phyloP scores from a whole-genome alignment of 2,797 vertebrate species.

The Silurus lanzhouensis region DNA sequence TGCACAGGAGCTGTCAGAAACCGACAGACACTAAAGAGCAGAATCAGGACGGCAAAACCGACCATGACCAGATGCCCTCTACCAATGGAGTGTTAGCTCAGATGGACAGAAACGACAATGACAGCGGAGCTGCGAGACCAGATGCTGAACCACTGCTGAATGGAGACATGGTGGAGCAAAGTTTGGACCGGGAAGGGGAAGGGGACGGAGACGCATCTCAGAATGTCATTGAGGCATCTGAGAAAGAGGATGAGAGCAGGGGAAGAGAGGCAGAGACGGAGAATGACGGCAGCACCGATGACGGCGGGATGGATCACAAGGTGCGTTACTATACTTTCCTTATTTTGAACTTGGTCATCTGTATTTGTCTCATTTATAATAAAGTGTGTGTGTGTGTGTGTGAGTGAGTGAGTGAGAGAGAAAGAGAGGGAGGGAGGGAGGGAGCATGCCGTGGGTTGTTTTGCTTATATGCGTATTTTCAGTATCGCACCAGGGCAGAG shows the following conservation, averaged over 20 bases:
- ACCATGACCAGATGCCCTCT: slow-evolving; percentile 63
- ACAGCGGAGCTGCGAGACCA: background rate
- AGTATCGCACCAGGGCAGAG: background rate
- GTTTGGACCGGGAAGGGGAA: slow-evolving; percentile 18
- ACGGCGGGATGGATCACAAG: slow-evolving; percentile 68
- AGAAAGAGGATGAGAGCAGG: slow-evolving; percentile 47
- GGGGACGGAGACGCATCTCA: slow-evolving; percentile 15
- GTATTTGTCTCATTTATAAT: background rate
- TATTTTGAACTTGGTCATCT: background rate
- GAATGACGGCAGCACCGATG: slow-evolving; percentile 16
- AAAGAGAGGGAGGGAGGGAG: background rate
- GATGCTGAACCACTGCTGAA: slow-evolving; percentile 65
- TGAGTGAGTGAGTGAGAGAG: background rate
- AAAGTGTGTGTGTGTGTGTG: background rate
- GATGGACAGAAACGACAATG: slow-evolving; percentile 61
- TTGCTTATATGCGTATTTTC: background rate
- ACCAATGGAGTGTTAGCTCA: slow-evolving; percentile 71
- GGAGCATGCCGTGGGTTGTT: background rate
- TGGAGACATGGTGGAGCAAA: slow-evolving; percentile 63
- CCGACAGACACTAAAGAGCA: slow-evolving; percentile 36
- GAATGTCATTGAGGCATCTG: background rate
- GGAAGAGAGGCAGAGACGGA: background rate
- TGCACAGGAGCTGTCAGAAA: slow-evolving; percentile 56
- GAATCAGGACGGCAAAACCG: slow-evolving; percentile 52
- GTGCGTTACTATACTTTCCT: slow-evolving; percentile 53